These are phyloP conservation scores for Perca flavescens DNA, from an alignment of 2,113 vertebrate species.

Conservation along the genomic window DNA sequence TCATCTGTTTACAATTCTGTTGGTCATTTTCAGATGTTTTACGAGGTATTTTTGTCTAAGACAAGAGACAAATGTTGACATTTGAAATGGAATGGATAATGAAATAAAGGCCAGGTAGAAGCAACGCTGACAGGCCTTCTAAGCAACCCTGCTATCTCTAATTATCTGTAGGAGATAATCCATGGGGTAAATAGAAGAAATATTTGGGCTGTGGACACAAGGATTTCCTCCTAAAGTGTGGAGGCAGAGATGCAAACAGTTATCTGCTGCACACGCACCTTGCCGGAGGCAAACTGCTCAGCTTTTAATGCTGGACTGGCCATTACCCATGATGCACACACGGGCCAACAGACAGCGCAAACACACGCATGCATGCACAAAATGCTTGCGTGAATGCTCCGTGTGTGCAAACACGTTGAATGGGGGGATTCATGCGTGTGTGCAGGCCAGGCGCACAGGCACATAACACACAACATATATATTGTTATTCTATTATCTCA, in stretches of 20 bases:
- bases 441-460: constrained; percentile 25
- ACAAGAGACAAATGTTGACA: constrained; percentile 55
- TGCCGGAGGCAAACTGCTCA: constrained; percentile 56
- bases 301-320: constrained; percentile 63
- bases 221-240: constrained; percentile 55
- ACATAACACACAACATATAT: constrained; percentile 57
- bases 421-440: constrained; percentile 51
- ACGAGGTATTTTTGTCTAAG: neutral
- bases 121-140: constrained; percentile 47
- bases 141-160: constrained; percentile 66
- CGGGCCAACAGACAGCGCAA: constrained; percentile 47
- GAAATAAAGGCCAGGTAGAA: constrained; percentile 30
- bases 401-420: constrained; percentile 58
- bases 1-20: neutral
- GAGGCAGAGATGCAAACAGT: constrained; percentile 69
- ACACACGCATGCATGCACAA: constrained; percentile 47
- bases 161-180: constrained; percentile 71
- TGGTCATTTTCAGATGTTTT: constrained; percentile 29
- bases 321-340: constrained; percentile 58
- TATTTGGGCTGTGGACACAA: constrained; percentile 65
- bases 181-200: constrained; percentile 68
- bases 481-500: constrained; percentile 61
- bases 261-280: constrained; percentile 70
- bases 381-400: constrained; percentile 22
- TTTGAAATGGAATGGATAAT: constrained; percentile 55